A percentile compares a stretch with the other conserved stretches of the same genome.
Evolutionary conservation across 2,888 invertebrate species (phyloP).

Genomic region (Brachyptera putata): DNA sequence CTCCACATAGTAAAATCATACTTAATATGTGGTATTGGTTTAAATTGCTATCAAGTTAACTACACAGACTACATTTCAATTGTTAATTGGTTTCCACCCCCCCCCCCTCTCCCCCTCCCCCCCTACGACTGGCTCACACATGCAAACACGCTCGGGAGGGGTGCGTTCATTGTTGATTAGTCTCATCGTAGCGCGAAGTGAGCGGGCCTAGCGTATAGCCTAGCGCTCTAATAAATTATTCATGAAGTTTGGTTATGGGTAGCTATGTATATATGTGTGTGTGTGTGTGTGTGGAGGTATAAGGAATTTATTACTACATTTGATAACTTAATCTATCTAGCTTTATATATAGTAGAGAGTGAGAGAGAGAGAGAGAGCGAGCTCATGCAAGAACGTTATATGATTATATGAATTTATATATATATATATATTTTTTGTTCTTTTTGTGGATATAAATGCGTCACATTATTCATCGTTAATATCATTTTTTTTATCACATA

Average conservation of each 20-base stretch:
- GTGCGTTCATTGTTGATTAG: conserved; percentile 12
- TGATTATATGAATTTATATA: not conserved
- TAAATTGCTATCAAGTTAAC: conserved; percentile 7
- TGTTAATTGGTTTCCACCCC: conserved; percentile 23
- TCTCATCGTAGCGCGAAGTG: not conserved
- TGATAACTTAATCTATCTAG: not conserved
- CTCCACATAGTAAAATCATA: not conserved
- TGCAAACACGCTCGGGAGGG: conserved; percentile 18
- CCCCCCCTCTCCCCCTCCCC: no score
- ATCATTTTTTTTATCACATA: not conserved
- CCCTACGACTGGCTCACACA: no score
- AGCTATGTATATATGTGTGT: no score
- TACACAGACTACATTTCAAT: conserved; percentile 21
- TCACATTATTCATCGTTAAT: not conserved
- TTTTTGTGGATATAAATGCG: not conserved
- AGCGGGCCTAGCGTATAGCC: not conserved
- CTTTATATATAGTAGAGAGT: no score
- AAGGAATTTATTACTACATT: conserved; percentile 3
- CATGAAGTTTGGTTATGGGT: no score
- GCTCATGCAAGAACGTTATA: not conserved
- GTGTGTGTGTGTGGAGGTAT: not conserved
- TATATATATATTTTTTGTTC: not conserved
- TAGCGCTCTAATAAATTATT: not conserved
- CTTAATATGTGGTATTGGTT: conserved; percentile 2
- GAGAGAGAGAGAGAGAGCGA: no score